Evolutionary conservation across 2,888 invertebrate species (phyloP).

Genomic region (Sphaeridia pumilis): DNA sequence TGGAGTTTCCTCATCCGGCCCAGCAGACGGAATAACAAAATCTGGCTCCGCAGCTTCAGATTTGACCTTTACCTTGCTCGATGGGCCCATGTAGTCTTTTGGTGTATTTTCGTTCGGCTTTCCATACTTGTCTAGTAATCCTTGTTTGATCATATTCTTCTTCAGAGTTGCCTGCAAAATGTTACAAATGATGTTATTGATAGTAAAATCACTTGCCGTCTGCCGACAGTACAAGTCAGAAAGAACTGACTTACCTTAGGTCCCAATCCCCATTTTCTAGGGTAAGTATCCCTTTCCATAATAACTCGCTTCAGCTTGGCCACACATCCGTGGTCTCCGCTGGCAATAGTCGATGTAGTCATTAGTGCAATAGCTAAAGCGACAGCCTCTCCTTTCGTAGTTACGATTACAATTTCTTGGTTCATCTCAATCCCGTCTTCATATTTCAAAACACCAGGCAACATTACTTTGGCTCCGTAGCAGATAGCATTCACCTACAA

Average conservation of each 20-base stretch:
- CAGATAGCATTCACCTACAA: conserved; percentile 93
- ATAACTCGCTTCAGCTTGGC: conserved; percentile 97
- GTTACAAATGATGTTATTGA: background rate
- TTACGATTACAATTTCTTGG: conserved; percentile 93
- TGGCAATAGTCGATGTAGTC: conserved; percentile 96
- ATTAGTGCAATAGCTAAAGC: conserved; percentile 88
- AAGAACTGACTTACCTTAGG: too few relatives aligned
- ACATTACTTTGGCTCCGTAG: conserved; percentile 94
- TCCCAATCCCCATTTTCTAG: conserved; percentile 95
- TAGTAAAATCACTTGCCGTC: background rate
- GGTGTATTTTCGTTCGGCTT: conserved; percentile 96
- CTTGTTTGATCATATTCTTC: conserved; percentile 77
- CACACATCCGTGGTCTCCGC: conserved; percentile 93
- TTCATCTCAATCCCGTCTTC: conserved; percentile 96
- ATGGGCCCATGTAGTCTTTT: conserved; percentile 59
- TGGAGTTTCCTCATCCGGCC: conserved; percentile 21
- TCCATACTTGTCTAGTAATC: conserved; percentile 87
- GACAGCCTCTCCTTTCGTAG: conserved; percentile 92
- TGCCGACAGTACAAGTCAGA: too few relatives aligned
- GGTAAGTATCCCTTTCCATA: conserved; percentile 98
- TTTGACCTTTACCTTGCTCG: conserved; percentile 19
- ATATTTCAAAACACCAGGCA: conserved; percentile 90
- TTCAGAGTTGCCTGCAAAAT: conserved; percentile 64
- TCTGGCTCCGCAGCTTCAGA: conserved; percentile 15
- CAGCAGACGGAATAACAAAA: conserved; percentile 30